phyloP scores from a whole-genome alignment of 1,140 invertebrate species.

The Ips nitidus region DNA sequence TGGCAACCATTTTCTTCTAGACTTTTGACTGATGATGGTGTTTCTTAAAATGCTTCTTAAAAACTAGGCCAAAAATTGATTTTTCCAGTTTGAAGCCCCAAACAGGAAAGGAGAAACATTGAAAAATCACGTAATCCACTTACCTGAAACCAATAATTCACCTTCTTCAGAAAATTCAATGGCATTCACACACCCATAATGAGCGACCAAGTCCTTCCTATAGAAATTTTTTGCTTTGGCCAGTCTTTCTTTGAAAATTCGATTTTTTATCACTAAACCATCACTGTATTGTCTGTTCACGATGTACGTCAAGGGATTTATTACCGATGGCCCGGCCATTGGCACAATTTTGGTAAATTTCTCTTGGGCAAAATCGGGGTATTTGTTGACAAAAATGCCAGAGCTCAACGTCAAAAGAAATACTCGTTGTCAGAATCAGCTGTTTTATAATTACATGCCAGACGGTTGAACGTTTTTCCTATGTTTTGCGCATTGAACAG shows the following conservation, averaged over 20 bases:
- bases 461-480: too few relatives aligned
- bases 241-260: constrained; percentile 65
- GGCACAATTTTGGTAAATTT: constrained; percentile 29
- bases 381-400: constrained; percentile 40
- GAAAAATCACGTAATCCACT: constrained; percentile 24
- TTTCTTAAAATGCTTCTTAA: background rate
- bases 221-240: constrained; percentile 72
- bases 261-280: constrained; percentile 54
- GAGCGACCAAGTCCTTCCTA: constrained; percentile 80
- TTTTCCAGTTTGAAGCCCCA: background rate
- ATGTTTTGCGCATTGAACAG: too few relatives aligned
- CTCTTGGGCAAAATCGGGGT: constrained; percentile 40
- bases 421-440: constrained; percentile 35
- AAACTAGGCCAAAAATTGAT: constrained; percentile 1
- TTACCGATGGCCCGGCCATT: constrained; percentile 54
- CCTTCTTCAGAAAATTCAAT: constrained; percentile 92
- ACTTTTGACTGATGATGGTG: constrained; percentile 1
- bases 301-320: constrained; percentile 56
- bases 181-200: constrained; percentile 96
- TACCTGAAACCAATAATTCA: constrained; percentile 85
- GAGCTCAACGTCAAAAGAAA: constrained; percentile 32
- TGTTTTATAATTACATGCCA: constrained; percentile 7
- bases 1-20: constrained; percentile 29
- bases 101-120: background rate
- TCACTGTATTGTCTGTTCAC: constrained; percentile 57